Evolutionary conservation across 2,888 invertebrate genomes (phyloP).

Genomic region (Drosophila quasianomalipes): DNA sequence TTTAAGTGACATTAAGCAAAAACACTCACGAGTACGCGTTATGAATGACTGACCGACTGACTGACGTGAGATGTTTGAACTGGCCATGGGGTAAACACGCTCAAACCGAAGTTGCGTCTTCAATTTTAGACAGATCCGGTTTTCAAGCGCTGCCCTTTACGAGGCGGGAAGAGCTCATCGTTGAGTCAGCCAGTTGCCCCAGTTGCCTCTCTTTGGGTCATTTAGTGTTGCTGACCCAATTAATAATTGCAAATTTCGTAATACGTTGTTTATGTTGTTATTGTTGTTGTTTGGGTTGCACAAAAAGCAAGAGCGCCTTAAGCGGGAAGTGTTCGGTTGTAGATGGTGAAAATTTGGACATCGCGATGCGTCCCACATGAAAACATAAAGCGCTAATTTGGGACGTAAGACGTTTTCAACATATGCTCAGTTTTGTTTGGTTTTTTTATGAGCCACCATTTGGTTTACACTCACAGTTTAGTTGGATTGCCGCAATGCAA

Average conservation of each 20-base stretch:
- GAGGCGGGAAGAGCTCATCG: slow-evolving; percentile 17
- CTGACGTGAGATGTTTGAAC: slow-evolving; percentile 36
- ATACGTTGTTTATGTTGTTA: slow-evolving; percentile 24
- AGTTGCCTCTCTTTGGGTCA: slow-evolving; percentile 50
- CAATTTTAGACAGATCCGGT: slow-evolving; percentile 60
- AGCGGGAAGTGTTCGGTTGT: slow-evolving; percentile 55
- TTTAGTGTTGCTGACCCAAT: slow-evolving; percentile 64
- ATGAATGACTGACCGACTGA: slow-evolving; percentile 44
- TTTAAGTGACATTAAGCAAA: slow-evolving; percentile 45
- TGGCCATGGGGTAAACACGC: slow-evolving; percentile 65
- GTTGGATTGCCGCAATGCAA: slow-evolving; percentile 39
- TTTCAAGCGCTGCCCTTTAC: slow-evolving; percentile 62
- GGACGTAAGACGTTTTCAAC: slow-evolving; percentile 54
- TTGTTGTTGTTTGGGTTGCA: slow-evolving; percentile 39
- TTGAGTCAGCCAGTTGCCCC: slow-evolving; percentile 40
- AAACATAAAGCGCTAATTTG: slow-evolving; percentile 64
- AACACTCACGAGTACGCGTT: slow-evolving; percentile 20
- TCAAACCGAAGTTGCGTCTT: slow-evolving; percentile 21
- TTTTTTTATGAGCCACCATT: slow-evolving; percentile 37
- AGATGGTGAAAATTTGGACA: slow-evolving; percentile 57
- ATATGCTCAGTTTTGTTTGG: slow-evolving; percentile 35
- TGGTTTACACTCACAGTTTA: slow-evolving; percentile 31
- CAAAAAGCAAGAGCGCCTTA: slow-evolving; percentile 61
- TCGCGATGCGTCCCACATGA: slow-evolving; percentile 56
- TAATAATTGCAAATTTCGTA: slow-evolving; percentile 74